phyloP scores from a whole-genome alignment of 2,888 invertebrate species.

The Meteorus colon region DNA sequence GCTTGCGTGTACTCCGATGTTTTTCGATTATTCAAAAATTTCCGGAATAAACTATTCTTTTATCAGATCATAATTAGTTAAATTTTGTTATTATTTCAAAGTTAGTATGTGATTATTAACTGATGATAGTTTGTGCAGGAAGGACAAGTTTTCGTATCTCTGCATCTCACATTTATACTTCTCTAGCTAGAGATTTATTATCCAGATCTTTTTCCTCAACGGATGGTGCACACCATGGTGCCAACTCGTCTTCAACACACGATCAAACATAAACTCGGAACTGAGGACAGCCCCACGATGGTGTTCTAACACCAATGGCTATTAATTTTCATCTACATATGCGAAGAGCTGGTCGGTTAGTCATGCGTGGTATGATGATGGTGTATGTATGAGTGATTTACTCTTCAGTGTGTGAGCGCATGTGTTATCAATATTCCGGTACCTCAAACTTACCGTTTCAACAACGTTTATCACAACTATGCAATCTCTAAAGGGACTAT shows the following conservation, averaged over 20 bases:
- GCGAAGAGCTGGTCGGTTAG: slow-evolving; percentile 31
- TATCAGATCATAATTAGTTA: too few species aligned
- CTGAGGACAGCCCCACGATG: not conserved
- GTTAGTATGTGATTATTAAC: not conserved
- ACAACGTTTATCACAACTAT: slow-evolving; percentile 31
- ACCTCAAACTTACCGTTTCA: slow-evolving; percentile 23
- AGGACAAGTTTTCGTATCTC: not conserved
- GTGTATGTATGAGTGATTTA: slow-evolving; percentile 43
- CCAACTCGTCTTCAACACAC: not conserved
- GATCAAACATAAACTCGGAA: slow-evolving; percentile 22
- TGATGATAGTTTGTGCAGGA: not conserved
- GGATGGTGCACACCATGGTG: not conserved
- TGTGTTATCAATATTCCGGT: slow-evolving; percentile 13
- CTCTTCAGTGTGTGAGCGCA: slow-evolving; percentile 8
- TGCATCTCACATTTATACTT: not conserved
- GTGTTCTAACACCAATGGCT: slow-evolving; percentile 27
- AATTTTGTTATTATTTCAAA: slow-evolving; percentile 29
- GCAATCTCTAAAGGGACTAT: slow-evolving; percentile 5
- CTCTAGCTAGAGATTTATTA: not conserved
- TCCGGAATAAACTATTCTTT: not conserved
- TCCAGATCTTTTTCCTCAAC: not conserved
- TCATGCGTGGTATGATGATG: slow-evolving; percentile 13
- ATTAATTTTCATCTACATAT: slow-evolving; percentile 45
- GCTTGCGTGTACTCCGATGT: too few species aligned
- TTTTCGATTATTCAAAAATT: too few species aligned